Evolutionary conservation across 2,888 invertebrate species (phyloP).

Genomic region (Athalia circularis): DNA sequence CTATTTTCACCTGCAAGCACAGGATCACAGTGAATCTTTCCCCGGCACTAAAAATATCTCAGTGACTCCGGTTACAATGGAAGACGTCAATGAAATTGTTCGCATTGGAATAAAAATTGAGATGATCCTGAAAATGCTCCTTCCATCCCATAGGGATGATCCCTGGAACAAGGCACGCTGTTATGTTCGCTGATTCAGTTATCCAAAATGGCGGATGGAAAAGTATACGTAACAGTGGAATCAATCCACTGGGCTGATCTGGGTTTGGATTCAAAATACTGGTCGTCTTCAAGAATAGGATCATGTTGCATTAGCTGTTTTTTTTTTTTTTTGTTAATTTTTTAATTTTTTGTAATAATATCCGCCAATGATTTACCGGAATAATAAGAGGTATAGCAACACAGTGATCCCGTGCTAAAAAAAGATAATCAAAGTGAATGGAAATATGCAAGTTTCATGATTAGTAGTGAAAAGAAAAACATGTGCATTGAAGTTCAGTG

Average conservation of each 20-base stretch:
- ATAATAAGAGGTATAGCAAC: conserved; percentile 31
- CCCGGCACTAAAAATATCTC: too few species aligned
- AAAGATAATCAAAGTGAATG: conserved; percentile 20
- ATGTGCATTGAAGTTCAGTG: conserved; percentile 71
- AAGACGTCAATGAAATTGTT: too few species aligned
- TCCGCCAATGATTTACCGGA: neutral
- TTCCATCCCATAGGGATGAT: conserved; percentile 22
- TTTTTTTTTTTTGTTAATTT: neutral
- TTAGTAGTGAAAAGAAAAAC: conserved; percentile 57
- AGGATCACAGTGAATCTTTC: conserved; percentile 8
- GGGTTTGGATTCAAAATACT: neutral
- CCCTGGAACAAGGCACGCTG: neutral
- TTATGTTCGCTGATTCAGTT: neutral
- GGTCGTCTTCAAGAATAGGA: neutral
- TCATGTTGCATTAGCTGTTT: neutral
- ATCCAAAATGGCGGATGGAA: conserved; percentile 32
- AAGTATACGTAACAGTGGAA: conserved; percentile 32
- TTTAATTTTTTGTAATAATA: neutral
- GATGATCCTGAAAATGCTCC: neutral
- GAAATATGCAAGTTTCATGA: conserved; percentile 1
- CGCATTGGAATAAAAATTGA: too few species aligned
- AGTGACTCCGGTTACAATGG: too few species aligned
- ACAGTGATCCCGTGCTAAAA: conserved; percentile 43
- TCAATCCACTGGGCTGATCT: neutral
- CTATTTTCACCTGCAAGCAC: too few species aligned